Evolutionary conservation across 2,113 vertebrate species (phyloP), one percentile per base, ranked within the genome.

Genomic region (Hypomesus transpacificus): DNA sequence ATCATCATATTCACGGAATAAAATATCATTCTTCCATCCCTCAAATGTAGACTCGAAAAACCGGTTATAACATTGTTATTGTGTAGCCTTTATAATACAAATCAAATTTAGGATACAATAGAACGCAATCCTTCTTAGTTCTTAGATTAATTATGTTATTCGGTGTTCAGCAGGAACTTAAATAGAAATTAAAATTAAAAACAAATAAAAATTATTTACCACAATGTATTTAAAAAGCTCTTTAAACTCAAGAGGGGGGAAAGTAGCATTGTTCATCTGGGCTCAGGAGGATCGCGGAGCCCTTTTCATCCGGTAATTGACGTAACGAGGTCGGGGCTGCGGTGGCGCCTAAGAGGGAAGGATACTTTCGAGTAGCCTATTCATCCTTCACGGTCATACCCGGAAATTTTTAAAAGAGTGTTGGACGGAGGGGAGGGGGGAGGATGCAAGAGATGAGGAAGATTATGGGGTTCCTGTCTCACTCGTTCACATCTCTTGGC

Each of bases 231-330:
- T 14, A 63, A 26, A 9, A 26, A 26, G 14, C 24, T 26, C 73
- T 80, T 82, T 66, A 68, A 79, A 80, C 0, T 74, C 83, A 85
- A 46, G 28, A 60, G 50, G 53, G 74, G 86, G 84, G 74, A 77
- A 84, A 79, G 85, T 87, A 80, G 85, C 82, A 81, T 66, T 76
- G 51, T 76, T 62, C 73, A 87, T 87, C 82, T 81, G 71, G 56
- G 80, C 82, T 87, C 82, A 78, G 65, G 65, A 78, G 81, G 69
- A 71, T 59, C 52, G 34, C 70, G 71, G 60, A 76, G 75, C 72
- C 78, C 69, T 75, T 85, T 86, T 84, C 79, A 88, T 89, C 87
- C 81, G 82, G 82, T 66, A 71, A 60, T 70, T 74, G 54, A 54
- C 59, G n/a, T 13, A 56, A 24, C 53, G 39, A 52, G 39, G 21